A percentile compares a stretch with the other conserved stretches of the same genome.
Conservation (phyloP, 2,113 vertebrate genomes). For the Perognathus longimembris region DNA sequence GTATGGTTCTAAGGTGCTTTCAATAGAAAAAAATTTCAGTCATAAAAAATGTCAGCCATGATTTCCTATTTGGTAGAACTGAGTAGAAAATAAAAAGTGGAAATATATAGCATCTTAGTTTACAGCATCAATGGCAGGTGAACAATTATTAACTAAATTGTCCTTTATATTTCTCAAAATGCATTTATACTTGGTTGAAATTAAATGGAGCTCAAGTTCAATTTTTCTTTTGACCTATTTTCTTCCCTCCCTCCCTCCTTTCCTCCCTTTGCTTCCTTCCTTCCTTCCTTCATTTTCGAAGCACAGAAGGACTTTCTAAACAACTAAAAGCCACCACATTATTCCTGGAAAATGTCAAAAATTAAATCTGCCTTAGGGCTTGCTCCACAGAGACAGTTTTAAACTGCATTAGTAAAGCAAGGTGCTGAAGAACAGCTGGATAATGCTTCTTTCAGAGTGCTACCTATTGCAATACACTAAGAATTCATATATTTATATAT, state of each 20-base stretch:
- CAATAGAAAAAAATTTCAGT: conserved; percentile 56
- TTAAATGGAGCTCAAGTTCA: conserved; percentile 15
- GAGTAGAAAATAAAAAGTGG: conserved; percentile 60
- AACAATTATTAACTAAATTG: conserved; percentile 53
- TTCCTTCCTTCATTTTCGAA: conserved; percentile 35
- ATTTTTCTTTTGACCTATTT: conserved; percentile 43
- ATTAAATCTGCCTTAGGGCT: conserved; percentile 21
- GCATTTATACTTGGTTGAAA: conserved; percentile 49
- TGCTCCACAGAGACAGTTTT: background rate
- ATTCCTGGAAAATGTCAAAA: conserved; percentile 53
- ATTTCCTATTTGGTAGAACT: conserved; percentile 73
- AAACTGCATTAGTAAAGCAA: conserved; percentile 36
- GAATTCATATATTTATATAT: conserved; percentile 61
- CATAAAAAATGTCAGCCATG: conserved; percentile 63
- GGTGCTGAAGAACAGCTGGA: conserved; percentile 45
- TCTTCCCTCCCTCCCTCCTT: background rate
- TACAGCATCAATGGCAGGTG: conserved; percentile 66
- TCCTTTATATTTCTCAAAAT: conserved; percentile 70
- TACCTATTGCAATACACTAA: conserved; percentile 76
- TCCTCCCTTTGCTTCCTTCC: background rate
- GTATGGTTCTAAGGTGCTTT: conserved; percentile 76
- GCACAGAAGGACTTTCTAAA: conserved; percentile 52
- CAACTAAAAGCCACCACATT: background rate
- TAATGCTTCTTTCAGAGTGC: conserved; percentile 73
- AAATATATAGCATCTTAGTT: conserved; percentile 47